Conservation (phyloP, 2,113 vertebrate genomes). For the Aegithalos caudatus region DNA sequence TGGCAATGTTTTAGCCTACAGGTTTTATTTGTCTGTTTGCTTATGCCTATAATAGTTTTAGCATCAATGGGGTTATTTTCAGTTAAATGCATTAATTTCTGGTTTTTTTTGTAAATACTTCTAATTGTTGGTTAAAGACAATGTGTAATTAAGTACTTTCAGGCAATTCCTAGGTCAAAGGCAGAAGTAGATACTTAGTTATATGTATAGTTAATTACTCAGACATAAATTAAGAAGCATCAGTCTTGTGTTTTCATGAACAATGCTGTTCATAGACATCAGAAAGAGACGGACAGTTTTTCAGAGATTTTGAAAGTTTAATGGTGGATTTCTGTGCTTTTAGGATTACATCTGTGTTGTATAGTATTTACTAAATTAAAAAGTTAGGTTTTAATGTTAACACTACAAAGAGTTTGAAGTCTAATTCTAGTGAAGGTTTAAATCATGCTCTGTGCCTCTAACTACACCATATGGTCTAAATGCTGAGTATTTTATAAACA, state of each 20-base stretch:
- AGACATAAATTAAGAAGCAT: not conserved
- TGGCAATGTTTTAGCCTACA: not conserved
- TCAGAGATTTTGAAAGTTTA: not conserved
- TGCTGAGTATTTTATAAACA: slow-evolving; percentile 24
- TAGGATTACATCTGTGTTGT: not conserved
- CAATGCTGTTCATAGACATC: not conserved
- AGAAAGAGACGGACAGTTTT: not conserved
- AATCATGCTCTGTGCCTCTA: not conserved
- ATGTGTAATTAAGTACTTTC: not conserved
- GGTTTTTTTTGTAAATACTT: not conserved
- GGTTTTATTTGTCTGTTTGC: not conserved
- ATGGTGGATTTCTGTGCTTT: not conserved
- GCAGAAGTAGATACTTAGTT: not conserved
- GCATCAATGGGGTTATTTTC: not conserved
- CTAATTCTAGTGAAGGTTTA: not conserved
- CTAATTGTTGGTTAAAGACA: not conserved
- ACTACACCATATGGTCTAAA: slow-evolving; percentile 48
- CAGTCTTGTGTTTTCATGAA: not conserved
- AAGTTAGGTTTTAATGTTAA: not conserved
- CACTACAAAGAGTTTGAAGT: not conserved
- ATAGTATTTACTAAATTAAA: not conserved
- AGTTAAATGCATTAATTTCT: not conserved
- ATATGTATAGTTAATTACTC: not conserved
- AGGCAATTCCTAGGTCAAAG: not conserved
- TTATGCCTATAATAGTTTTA: not conserved